These are phyloP conservation scores for Diaprepes abbreviatus DNA, from an alignment of 2,888 invertebrate genomes.

Conservation along the genomic window DNA sequence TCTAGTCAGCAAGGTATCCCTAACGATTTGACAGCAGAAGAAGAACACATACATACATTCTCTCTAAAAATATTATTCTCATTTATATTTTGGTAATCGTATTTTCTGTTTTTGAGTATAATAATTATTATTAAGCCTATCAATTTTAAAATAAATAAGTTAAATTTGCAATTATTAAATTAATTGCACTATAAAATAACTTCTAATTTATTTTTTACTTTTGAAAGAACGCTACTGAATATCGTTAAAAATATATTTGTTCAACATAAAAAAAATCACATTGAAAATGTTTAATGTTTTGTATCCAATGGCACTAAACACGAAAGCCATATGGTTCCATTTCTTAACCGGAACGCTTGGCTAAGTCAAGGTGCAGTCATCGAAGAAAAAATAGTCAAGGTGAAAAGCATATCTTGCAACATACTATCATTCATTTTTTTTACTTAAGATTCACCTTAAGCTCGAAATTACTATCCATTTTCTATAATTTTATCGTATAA, in stretches of 20 bases:
- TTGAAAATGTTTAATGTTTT: slow-evolving; percentile 5
- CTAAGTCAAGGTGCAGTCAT: slow-evolving; percentile 11
- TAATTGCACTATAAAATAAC: no score
- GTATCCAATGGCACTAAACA: slow-evolving; percentile 11
- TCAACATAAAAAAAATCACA: background rate
- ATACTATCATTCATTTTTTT: background rate
- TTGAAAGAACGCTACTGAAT: slow-evolving; percentile 1
- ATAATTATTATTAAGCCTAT: no score
- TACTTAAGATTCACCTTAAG: background rate
- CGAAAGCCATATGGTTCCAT: slow-evolving; percentile 20
- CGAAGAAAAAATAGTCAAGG: slow-evolving; percentile 7
- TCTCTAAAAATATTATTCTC: no score
- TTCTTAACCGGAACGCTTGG: slow-evolving; percentile 8
- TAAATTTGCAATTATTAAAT: no score
- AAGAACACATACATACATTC: no score
- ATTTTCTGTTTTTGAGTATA: no score
- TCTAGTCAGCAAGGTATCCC: no score
- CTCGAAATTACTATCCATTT: background rate
- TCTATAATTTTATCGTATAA: no score
- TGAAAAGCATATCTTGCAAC: slow-evolving; percentile 7
- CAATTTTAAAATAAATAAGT: no score
- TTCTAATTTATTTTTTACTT: no score
- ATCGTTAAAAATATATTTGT: background rate
- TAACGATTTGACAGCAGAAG: no score
- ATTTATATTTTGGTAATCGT: no score